These are phyloP conservation scores for Ctenomys sociabilis DNA, from an alignment of 2,113 vertebrate genomes.

Conservation along the genomic window DNA sequence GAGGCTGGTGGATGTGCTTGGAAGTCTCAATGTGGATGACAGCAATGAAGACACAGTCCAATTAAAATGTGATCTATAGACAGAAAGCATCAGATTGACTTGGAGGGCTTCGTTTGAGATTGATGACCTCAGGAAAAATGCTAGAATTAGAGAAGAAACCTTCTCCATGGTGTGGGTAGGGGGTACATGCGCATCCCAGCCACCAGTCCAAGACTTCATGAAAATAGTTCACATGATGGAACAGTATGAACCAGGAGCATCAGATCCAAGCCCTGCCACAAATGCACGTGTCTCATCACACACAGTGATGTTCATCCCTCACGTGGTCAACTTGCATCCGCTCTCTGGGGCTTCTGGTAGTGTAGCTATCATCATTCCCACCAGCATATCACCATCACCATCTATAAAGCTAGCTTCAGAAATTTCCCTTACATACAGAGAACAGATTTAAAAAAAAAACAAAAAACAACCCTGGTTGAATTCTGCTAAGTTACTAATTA, in stretches of 20 bases:
- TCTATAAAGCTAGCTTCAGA: slow-evolving; percentile 37
- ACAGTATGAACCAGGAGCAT: background rate
- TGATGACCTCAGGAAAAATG: slow-evolving; percentile 37
- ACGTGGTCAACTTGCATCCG: background rate
- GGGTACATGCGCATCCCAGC: background rate
- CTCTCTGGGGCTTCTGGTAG: background rate
- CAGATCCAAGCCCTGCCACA: background rate
- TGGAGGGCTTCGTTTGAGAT: slow-evolving; percentile 44
- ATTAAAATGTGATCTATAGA: slow-evolving; percentile 47
- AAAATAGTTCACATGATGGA: background rate
- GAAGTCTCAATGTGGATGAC: background rate
- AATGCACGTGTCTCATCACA: background rate
- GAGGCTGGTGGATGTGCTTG: background rate
- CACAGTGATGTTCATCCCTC: background rate
- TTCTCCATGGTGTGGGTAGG: background rate
- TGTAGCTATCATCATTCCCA: background rate
- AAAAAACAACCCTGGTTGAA: slow-evolving; percentile 36
- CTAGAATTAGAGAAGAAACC: slow-evolving; percentile 30
- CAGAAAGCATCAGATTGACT: background rate
- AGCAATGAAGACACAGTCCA: slow-evolving; percentile 10
- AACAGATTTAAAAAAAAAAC: slow-evolving; percentile 48
- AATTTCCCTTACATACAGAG: slow-evolving; percentile 54
- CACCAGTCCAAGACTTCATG: background rate
- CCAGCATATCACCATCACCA: too few species aligned
- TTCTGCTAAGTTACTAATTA: slow-evolving; percentile 80